Evolutionary conservation across 2,888 invertebrate species (phyloP), one percentile per base, ranked within the genome.

Genomic region (Aleiodes testaceus): DNA sequence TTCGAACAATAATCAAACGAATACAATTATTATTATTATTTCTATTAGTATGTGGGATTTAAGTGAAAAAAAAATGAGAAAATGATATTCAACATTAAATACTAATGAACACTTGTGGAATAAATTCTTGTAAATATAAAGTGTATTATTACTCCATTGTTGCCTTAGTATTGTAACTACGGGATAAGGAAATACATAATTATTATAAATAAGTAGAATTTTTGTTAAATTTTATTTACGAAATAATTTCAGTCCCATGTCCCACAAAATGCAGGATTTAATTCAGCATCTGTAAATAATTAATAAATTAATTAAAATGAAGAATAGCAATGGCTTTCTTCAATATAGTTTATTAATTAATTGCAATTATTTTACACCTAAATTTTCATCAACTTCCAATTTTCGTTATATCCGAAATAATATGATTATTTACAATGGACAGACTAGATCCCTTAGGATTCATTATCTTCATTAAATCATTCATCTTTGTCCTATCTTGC

Each of bases 391-490:
- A 67, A 16, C 42, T 22, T 26, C n/a, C 16, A 55, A n/a, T n/a
- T 55, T 18, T 67, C 53, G 55, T 18, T 42, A 18, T 44, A 45
- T 55, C 45, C 44, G 49, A 22, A 66, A 36, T 59, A 68, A 69
- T 36, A 11, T 72, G 75, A 75, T 80, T 78, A 80, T 82, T 79
- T 79, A 82, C 79, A 80, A 76, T 79, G 72, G 75, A 78, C 74
- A 80, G 79, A 81, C 81, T 81, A 80, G 80, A 80, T 72, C 77
- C 52, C 52, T 7, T 7, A 16, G 52, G 18, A 20, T 66, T 52
- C 52, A 42, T 18, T 30, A 18, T 53, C 59, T 42, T 59, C 36
- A 59, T 42, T 42, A 18, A 59, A 59, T 42, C 42, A 59, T 36
- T 50, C 18, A 11, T 26, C n/a, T 59, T 59, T 59, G 9, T 36